phyloP scores from a whole-genome alignment of 92 coral and sea anemone species.

The Plumapathes pennacea region DNA sequence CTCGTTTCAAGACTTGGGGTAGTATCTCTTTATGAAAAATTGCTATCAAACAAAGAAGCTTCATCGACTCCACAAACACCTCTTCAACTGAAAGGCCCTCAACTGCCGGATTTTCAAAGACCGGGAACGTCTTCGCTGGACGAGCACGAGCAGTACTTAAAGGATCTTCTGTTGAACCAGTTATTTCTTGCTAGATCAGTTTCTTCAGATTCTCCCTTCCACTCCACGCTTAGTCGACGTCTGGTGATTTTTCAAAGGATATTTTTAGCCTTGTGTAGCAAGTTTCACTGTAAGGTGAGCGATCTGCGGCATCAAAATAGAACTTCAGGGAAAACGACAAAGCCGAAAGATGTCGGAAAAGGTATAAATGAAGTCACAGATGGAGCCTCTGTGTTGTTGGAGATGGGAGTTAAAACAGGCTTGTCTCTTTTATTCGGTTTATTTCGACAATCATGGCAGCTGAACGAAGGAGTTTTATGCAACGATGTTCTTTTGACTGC shows the following conservation, averaged over 20 bases:
- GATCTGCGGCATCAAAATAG: slow-evolving; percentile 17
- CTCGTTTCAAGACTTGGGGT: slow-evolving; percentile 77
- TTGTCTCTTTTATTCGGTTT: slow-evolving; percentile 67
- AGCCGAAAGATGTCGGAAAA: slow-evolving; percentile 30
- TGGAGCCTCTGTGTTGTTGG: slow-evolving; percentile 62
- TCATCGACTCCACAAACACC: slow-evolving; percentile 60
- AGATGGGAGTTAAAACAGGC: slow-evolving; percentile 85
- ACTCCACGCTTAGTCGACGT: slow-evolving; percentile 78
- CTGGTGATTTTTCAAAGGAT: slow-evolving; percentile 74
- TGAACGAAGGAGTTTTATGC: slow-evolving; percentile 61
- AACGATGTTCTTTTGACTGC: slow-evolving; percentile 77
- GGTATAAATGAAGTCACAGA: slow-evolving; percentile 27
- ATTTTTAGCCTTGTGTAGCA: slow-evolving; percentile 73
- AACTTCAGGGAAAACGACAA: too few relatives aligned
- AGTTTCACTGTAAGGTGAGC: slow-evolving; percentile 47
- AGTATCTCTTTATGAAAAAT: slow-evolving; percentile 69
- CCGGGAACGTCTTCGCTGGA: slow-evolving; percentile 51
- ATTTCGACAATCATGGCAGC: slow-evolving; percentile 78
- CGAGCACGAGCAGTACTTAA: slow-evolving; percentile 77
- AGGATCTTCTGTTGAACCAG: slow-evolving; percentile 75
- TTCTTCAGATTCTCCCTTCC: slow-evolving; percentile 79
- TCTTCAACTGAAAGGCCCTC: slow-evolving; percentile 69
- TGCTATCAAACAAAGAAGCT: slow-evolving; percentile 74
- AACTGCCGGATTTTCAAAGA: slow-evolving; percentile 77
- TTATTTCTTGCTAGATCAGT: slow-evolving; percentile 70